phyloP scores from a whole-genome alignment of 2,797 vertebrate genomes.

The Coregonus suidteri region DNA sequence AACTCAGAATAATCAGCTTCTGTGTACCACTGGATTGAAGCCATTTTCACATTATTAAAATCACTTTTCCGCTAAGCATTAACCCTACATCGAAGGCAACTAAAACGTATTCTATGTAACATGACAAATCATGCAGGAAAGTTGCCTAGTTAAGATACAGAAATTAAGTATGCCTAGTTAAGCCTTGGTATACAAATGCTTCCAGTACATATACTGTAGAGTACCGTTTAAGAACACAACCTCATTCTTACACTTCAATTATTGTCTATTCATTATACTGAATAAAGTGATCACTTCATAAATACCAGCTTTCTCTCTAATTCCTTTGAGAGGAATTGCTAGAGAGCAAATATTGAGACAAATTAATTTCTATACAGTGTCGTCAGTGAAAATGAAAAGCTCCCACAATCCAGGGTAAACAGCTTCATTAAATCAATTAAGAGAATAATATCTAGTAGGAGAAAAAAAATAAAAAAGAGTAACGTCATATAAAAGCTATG shows the following conservation, averaged over 20 bases:
- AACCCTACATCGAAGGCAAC: constrained; percentile 46
- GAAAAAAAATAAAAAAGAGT: constrained; percentile 32
- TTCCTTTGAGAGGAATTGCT: constrained; percentile 30
- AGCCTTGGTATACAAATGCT: not conserved
- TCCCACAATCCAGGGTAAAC: constrained; percentile 53
- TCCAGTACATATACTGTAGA: not conserved
- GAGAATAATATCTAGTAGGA: constrained; percentile 33
- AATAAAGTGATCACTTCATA: not conserved
- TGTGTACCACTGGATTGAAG: constrained; percentile 55
- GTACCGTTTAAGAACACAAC: not conserved
- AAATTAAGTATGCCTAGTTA: not conserved
- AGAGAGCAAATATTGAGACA: constrained; percentile 38
- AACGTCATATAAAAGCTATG: constrained; percentile 3
- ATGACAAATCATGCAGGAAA: constrained; percentile 39
- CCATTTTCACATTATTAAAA: constrained; percentile 54
- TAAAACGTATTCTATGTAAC: constrained; percentile 16
- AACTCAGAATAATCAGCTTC: constrained; percentile 63
- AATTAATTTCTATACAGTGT: constrained; percentile 54
- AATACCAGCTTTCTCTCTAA: constrained; percentile 5
- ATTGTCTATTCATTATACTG: not conserved
- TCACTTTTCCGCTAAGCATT: constrained; percentile 44
- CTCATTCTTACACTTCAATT: not conserved
- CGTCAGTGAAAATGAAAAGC: constrained; percentile 55
- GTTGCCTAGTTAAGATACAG: not conserved
- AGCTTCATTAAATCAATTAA: constrained; percentile 69